Conservation (phyloP, 2,888 invertebrate species). For the Coelinius sp. region DNA sequence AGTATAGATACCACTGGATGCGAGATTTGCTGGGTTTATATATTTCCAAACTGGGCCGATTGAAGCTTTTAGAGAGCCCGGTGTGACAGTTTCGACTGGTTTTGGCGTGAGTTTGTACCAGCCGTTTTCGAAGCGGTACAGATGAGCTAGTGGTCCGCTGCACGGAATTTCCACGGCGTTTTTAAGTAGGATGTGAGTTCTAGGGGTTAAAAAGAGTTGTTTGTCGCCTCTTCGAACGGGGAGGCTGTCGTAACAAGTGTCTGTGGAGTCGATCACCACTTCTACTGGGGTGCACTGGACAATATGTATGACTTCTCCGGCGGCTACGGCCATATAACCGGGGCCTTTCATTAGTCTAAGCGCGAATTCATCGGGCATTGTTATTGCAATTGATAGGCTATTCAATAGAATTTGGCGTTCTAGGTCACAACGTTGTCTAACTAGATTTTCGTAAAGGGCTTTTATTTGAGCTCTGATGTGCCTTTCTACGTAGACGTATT, state of each 20-base stretch:
- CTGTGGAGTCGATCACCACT: constrained; percentile 39
- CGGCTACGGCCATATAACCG: constrained; percentile 50
- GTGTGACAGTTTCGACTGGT: not conserved
- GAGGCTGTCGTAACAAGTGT: constrained; percentile 8
- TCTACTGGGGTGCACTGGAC: constrained; percentile 51
- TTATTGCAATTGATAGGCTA: constrained; percentile 45
- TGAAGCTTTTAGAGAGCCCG: not conserved
- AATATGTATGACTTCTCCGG: constrained; percentile 52
- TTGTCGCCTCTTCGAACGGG: not conserved
- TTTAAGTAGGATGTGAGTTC: constrained; percentile 5
- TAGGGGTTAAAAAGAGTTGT: not conserved
- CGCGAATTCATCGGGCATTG: constrained; percentile 51
- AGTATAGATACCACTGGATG: constrained; percentile 22
- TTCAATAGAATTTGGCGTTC: constrained; percentile 52
- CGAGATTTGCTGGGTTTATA: not conserved
- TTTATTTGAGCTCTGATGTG: constrained; percentile 46
- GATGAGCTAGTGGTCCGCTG: not conserved
- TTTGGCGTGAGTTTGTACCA: constrained; percentile 19
- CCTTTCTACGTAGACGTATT: constrained; percentile 53
- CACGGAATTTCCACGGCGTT: constrained; percentile 22
- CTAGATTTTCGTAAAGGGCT: constrained; percentile 44
- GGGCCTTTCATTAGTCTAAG: constrained; percentile 47
- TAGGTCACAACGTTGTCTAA: constrained; percentile 48
- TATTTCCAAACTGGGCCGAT: constrained; percentile 19
- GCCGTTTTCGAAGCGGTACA: not conserved